Evolutionary conservation across 2,113 vertebrate species (phyloP).

Genomic region (Chlamydotis undulata): DNA sequence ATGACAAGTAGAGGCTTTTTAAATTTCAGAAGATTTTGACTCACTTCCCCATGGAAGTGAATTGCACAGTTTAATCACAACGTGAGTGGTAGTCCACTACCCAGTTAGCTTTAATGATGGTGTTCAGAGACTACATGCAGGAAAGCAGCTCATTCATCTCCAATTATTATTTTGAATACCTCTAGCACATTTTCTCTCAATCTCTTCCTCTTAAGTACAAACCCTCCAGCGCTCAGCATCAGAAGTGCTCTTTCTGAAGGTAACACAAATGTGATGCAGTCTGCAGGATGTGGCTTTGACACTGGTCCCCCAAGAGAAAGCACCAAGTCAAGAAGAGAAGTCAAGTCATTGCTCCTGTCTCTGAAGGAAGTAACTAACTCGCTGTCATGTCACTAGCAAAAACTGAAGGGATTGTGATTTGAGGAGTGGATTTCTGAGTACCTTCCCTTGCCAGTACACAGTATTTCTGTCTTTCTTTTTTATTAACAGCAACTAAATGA

Average conservation of each 20-base stretch:
- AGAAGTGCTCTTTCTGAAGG: background rate
- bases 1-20: background rate
- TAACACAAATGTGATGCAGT: background rate
- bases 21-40: background rate
- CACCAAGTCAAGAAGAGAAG: conserved; percentile 4
- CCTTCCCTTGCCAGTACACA: background rate
- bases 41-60: background rate
- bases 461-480: conserved; percentile 42
- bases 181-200: background rate
- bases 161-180: background rate
- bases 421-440: conserved; percentile 7
- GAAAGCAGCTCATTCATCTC: background rate
- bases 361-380: conserved; percentile 16
- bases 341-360: background rate
- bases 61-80: background rate
- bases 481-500: conserved; percentile 55
- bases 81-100: background rate
- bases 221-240: background rate
- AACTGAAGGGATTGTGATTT: background rate
- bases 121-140: background rate
- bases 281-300: background rate
- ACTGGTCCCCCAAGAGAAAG: background rate
- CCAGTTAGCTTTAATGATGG: background rate
- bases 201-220: background rate
- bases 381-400: background rate